Conservation (phyloP, 2,888 invertebrate genomes). For the Digitonthophagus gazella region DNA sequence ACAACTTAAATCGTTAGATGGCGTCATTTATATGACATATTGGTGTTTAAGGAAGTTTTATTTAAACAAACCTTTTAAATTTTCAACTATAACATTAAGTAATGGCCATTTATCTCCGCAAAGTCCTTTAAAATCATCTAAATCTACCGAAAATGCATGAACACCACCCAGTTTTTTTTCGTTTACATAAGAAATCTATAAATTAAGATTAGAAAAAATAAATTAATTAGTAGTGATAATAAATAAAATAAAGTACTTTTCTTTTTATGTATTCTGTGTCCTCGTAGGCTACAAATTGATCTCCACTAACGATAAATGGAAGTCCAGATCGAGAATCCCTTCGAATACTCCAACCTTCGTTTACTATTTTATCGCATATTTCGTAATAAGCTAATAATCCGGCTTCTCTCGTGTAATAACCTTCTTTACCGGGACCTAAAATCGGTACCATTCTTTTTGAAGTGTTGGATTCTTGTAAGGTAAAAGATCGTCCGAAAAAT, state of each 20-base stretch:
- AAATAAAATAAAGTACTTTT: slow-evolving; percentile 60
- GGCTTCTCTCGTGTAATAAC: slow-evolving; percentile 65
- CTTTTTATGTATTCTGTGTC: slow-evolving; percentile 63
- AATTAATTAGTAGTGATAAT: too few species aligned
- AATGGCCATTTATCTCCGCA: slow-evolving; percentile 71
- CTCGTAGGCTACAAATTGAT: slow-evolving; percentile 82
- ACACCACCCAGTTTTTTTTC: slow-evolving; percentile 67
- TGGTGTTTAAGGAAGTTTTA: too few species aligned
- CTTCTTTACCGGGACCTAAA: slow-evolving; percentile 63
- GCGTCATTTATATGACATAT: too few species aligned
- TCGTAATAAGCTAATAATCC: slow-evolving; percentile 74
- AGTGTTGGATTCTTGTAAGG: slow-evolving; percentile 57
- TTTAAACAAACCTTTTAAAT: slow-evolving; percentile 53
- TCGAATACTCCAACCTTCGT: slow-evolving; percentile 42
- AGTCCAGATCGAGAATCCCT: slow-evolving; percentile 64
- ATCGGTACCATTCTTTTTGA: slow-evolving; percentile 57
- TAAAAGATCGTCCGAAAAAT: slow-evolving; percentile 71
- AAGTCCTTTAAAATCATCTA: slow-evolving; percentile 78
- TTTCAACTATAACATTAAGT: slow-evolving; percentile 59
- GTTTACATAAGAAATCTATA: slow-evolving; percentile 63
- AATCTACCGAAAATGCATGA: slow-evolving; percentile 69
- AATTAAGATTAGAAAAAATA: too few species aligned
- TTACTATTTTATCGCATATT: slow-evolving; percentile 53
- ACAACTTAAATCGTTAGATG: too few species aligned
- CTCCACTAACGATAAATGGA: slow-evolving; percentile 64